These are phyloP conservation scores for Rotaria sp. DNA, from an alignment of 2,888 invertebrate genomes.

Conservation along the genomic window DNA sequence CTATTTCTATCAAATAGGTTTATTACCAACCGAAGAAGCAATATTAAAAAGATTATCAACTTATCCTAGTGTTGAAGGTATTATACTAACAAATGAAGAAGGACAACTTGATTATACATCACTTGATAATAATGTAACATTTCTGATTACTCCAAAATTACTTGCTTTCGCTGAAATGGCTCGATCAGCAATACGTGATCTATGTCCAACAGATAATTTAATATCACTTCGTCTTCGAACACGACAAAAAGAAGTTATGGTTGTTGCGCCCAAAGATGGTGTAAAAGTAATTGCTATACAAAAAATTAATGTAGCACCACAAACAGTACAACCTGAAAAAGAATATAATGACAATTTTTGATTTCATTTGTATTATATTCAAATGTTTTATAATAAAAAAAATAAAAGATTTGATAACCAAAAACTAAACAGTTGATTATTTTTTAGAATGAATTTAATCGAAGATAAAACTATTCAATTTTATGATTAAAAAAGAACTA, in stretches of 20 bases:
- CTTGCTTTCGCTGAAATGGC: slow-evolving; percentile 19
- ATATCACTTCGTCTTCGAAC: slow-evolving; percentile 7
- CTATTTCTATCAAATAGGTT: not conserved
- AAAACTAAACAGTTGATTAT: too few species aligned
- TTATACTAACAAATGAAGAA: slow-evolving; percentile 23
- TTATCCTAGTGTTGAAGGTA: slow-evolving; percentile 20
- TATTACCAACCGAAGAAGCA: not conserved
- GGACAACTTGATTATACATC: slow-evolving; percentile 8
- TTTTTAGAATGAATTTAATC: too few species aligned
- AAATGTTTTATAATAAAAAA: not conserved
- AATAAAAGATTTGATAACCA: not conserved
- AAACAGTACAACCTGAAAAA: not conserved
- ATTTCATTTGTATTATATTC: not conserved
- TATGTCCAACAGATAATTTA: slow-evolving; percentile 19
- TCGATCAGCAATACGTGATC: not conserved
- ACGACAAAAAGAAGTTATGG: slow-evolving; percentile 8
- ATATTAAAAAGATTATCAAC: slow-evolving; percentile 15
- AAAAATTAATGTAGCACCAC: not conserved
- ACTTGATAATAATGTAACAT: slow-evolving; percentile 16
- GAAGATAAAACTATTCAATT: too few species aligned
- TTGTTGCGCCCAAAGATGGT: slow-evolving; percentile 25
- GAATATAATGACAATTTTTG: not conserved
- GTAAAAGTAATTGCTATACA: not conserved
- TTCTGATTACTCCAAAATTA: slow-evolving; percentile 5
- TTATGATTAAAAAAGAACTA: too few species aligned